Conservation (phyloP, 2,888 invertebrate genomes). For the Nasonovia ribisnigri region DNA sequence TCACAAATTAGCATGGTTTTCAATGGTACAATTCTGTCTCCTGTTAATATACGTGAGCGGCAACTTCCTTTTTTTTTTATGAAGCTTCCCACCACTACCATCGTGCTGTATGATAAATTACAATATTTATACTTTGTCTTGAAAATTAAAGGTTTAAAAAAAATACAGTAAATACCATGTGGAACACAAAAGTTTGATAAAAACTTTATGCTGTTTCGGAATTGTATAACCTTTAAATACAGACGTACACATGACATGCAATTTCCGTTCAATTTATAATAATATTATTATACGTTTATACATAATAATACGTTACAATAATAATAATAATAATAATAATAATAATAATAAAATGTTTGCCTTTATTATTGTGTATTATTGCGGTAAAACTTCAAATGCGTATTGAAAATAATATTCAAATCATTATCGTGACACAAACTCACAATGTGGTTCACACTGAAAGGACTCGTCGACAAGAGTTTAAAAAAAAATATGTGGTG, state of each 20-base stretch:
- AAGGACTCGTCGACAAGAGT: not conserved
- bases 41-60: too few species aligned
- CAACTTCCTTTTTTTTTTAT: too few species aligned
- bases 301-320: not conserved
- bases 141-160: not conserved
- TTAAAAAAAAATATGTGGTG: not conserved
- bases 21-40: too few species aligned
- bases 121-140: not conserved
- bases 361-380: not conserved
- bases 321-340: not conserved
- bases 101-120: not conserved
- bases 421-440: not conserved
- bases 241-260: not conserved
- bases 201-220: not conserved
- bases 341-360: not conserved
- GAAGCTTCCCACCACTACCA: too few species aligned
- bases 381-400: not conserved
- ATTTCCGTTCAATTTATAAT: not conserved
- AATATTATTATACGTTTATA: not conserved
- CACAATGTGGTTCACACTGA: not conserved
- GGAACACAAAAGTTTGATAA: not conserved
- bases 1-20: too few species aligned
- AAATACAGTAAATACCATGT: not conserved
- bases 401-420: slow-evolving; percentile 1
- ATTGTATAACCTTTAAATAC: not conserved